Conservation (phyloP, 2,113 vertebrate species). For the Labeo rohita region DNA sequence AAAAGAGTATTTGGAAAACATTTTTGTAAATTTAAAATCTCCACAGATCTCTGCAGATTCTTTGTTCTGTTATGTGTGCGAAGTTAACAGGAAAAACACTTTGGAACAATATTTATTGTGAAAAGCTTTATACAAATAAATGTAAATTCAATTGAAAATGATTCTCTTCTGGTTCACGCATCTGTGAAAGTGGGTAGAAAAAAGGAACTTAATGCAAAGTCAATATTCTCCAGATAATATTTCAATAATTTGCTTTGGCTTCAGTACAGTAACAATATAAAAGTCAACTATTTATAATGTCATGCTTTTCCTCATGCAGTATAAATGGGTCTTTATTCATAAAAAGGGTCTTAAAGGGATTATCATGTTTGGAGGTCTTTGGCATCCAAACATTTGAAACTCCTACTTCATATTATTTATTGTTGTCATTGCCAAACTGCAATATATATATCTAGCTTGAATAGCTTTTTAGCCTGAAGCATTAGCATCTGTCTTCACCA, state of each 20-base stretch:
- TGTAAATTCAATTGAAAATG: not conserved
- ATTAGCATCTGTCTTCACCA: slow-evolving; percentile 2
- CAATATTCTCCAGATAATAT: not conserved
- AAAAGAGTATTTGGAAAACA: not conserved
- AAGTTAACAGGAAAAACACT: not conserved
- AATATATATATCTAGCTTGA: not conserved
- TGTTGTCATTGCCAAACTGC: not conserved
- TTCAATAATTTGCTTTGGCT: not conserved
- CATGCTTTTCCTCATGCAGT: not conserved
- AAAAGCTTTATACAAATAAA: not conserved
- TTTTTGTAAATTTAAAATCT: not conserved
- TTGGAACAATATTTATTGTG: not conserved
- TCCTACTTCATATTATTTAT: not conserved
- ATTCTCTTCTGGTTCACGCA: not conserved
- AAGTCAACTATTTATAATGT: not conserved
- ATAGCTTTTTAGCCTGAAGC: not conserved
- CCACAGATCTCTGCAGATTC: not conserved
- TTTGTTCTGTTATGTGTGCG: not conserved
- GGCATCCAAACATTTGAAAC: not conserved
- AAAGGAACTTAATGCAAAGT: not conserved
- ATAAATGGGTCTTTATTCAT: not conserved
- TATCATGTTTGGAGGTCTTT: not conserved
- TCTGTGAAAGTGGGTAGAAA: slow-evolving; percentile 5
- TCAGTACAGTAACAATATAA: not conserved
- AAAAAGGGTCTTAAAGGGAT: not conserved